phyloP scores from a whole-genome alignment of 2,797 vertebrate species.

The Lepidocolaptes lacrymiger region DNA sequence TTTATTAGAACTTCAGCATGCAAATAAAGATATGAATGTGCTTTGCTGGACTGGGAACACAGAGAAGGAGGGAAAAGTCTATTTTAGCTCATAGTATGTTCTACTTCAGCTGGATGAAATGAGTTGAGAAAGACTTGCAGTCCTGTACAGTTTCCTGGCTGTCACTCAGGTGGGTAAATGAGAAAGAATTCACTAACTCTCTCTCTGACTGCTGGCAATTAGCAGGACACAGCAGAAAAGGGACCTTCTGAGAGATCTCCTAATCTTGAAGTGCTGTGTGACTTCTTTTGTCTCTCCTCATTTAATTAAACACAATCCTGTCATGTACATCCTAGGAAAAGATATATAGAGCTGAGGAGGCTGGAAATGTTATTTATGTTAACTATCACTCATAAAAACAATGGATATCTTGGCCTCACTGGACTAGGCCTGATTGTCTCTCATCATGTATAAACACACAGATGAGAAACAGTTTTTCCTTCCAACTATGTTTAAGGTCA shows the following conservation, averaged over 20 bases:
- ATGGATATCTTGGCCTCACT: background rate
- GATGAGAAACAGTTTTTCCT: background rate
- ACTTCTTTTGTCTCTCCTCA: background rate
- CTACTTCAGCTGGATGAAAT: background rate
- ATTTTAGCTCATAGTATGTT: background rate
- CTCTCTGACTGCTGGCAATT: background rate
- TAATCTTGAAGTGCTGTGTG: background rate
- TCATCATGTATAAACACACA: background rate
- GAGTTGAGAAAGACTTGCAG: background rate
- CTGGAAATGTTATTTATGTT: background rate
- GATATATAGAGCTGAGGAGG: background rate
- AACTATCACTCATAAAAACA: background rate
- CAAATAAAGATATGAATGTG: background rate
- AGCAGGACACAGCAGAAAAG: background rate
- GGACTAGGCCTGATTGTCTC: background rate
- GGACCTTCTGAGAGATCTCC: background rate
- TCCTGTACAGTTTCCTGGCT: background rate
- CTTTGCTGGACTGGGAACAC: background rate
- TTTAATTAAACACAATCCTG: background rate
- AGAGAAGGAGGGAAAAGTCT: background rate
- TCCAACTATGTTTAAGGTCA: slow-evolving; percentile 29
- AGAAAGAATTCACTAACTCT: background rate
- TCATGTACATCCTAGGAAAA: background rate
- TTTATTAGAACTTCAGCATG: background rate
- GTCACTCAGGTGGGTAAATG: background rate